phyloP scores from a whole-genome alignment of 2,113 vertebrate genomes.

The Hemiscyllium ocellatum region DNA sequence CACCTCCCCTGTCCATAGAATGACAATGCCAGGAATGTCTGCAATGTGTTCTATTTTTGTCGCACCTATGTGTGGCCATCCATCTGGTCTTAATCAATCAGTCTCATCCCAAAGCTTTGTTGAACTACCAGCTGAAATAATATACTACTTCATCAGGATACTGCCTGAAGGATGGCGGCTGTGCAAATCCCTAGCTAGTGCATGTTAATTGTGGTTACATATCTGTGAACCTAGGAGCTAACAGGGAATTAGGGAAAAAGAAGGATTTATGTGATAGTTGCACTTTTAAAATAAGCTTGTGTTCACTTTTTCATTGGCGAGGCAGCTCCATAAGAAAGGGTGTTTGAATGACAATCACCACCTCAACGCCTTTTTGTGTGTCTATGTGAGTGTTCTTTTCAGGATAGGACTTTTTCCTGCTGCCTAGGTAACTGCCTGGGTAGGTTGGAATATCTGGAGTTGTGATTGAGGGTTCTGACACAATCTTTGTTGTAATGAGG shows the following conservation, averaged over 20 bases:
- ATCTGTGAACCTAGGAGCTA: slow-evolving; percentile 54
- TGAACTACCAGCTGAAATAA: slow-evolving; percentile 84
- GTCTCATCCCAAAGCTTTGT: slow-evolving; percentile 67
- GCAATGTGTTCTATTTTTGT: slow-evolving; percentile 79
- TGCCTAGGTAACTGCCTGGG: slow-evolving; percentile 84
- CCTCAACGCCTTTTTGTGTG: slow-evolving; percentile 84
- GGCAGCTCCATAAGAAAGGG: slow-evolving; percentile 39
- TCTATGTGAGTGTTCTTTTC: slow-evolving; percentile 65
- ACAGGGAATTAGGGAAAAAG: slow-evolving; percentile 48
- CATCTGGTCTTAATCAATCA: slow-evolving; percentile 93
- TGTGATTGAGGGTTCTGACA: slow-evolving; percentile 93
- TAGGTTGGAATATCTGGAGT: slow-evolving; percentile 74
- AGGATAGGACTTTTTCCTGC: slow-evolving; percentile 76
- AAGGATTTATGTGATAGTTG: slow-evolving; percentile 55
- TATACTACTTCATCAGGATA: slow-evolving; percentile 58
- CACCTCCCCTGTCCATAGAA: slow-evolving; percentile 60
- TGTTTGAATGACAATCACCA: slow-evolving; percentile 94
- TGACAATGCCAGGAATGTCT: slow-evolving; percentile 74
- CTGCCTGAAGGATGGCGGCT: slow-evolving; percentile 55
- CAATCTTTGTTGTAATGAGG: slow-evolving; percentile 91
- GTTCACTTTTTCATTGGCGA: slow-evolving; percentile 51
- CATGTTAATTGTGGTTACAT: slow-evolving; percentile 55
- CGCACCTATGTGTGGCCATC: slow-evolving; percentile 75
- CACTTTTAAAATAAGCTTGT: slow-evolving; percentile 43
- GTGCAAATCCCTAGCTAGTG: slow-evolving; percentile 48